A percentile compares a stretch with the other conserved stretches of the same genome.
phyloP scores from a whole-genome alignment of 2,113 vertebrate species.

The Eptesicus fuscus region DNA sequence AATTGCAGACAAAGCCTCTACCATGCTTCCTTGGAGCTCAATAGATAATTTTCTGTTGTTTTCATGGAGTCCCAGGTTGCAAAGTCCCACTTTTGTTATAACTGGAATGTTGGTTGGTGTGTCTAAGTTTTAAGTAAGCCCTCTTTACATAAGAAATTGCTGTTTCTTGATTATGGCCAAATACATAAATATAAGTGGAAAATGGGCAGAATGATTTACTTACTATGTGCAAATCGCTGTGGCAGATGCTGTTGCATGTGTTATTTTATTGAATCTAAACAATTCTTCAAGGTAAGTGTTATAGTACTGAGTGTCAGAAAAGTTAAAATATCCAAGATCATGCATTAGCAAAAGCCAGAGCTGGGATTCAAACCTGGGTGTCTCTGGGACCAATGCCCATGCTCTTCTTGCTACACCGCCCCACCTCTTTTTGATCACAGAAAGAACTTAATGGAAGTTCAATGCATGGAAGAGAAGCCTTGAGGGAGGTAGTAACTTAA shows the following conservation, averaged over 20 bases:
- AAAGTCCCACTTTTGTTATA: not conserved
- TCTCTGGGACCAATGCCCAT: not conserved
- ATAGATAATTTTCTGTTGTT: not conserved
- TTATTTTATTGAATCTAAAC: slow-evolving; percentile 31
- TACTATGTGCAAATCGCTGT: not conserved
- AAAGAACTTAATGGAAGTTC: not conserved
- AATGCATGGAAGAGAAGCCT: not conserved
- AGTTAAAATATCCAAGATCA: not conserved
- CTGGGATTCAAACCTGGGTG: not conserved
- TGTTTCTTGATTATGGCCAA: not conserved
- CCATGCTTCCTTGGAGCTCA: not conserved
- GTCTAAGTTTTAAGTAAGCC: not conserved
- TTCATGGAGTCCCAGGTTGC: not conserved
- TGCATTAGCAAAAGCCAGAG: not conserved
- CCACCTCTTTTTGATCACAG: not conserved
- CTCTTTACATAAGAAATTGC: not conserved
- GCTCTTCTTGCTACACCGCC: not conserved
- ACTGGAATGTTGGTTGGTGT: not conserved
- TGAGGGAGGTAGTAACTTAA: not conserved
- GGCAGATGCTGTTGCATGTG: not conserved
- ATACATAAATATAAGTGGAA: not conserved
- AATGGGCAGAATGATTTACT: not conserved
- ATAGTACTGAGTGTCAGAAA: not conserved
- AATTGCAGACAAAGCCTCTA: not conserved
- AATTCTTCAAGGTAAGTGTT: not conserved